phyloP scores from a whole-genome alignment of 2,888 invertebrate genomes.

The Patella depressa region DNA sequence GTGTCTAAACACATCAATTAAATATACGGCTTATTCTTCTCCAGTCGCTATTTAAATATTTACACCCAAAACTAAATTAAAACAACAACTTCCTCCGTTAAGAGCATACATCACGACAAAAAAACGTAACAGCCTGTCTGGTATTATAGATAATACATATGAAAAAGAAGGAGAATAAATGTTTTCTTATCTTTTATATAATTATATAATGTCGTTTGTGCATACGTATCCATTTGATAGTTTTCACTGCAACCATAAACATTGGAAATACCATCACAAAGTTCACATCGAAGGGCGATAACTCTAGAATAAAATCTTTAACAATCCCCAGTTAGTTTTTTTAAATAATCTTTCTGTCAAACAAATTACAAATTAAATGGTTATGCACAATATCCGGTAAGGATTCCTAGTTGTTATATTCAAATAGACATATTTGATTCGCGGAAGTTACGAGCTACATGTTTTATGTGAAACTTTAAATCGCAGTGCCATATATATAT shows the following conservation, averaged over 20 bases:
- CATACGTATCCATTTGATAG: slow-evolving; percentile 1
- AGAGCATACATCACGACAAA: not conserved
- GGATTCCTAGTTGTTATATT: too few relatives aligned
- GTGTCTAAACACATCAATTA: not conserved
- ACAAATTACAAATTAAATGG: too few relatives aligned
- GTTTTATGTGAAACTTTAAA: too few relatives aligned
- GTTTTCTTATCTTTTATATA: not conserved
- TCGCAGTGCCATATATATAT: too few relatives aligned
- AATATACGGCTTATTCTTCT: not conserved
- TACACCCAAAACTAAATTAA: not conserved
- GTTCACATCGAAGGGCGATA: not conserved
- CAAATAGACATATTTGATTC: too few relatives aligned
- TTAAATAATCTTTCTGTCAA: too few relatives aligned
- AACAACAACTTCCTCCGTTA: slow-evolving; percentile 1
- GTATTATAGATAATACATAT: slow-evolving; percentile 4
- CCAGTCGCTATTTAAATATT: not conserved
- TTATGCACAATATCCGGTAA: too few relatives aligned
- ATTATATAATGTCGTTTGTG: not conserved
- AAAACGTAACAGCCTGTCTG: not conserved
- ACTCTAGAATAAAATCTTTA: not conserved
- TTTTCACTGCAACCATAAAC: not conserved
- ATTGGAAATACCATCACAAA: slow-evolving; percentile 1
- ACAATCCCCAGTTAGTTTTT: too few relatives aligned
- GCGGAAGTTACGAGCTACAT: too few relatives aligned
- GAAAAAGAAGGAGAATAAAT: not conserved